Percentiles rank a stretch among this genome's conserved stretches.
phyloP scores from a whole-genome alignment of 1,140 invertebrate genomes.

The Pseudomyrmex dendroicus region DNA sequence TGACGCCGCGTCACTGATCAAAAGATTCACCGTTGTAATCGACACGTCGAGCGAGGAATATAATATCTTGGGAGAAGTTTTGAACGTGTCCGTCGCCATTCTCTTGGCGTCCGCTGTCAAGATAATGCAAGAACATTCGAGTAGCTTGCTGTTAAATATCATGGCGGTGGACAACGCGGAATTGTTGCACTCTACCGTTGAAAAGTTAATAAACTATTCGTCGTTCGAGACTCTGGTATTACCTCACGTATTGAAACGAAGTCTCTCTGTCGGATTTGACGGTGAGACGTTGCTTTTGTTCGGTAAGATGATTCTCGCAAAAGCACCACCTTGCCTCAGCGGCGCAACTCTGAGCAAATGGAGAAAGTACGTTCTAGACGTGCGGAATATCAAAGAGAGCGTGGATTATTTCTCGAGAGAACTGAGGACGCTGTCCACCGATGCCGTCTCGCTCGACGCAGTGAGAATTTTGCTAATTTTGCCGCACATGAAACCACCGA shows the following conservation, averaged over 20 bases:
- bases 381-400: slow-evolving; percentile 80
- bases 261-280: slow-evolving; percentile 86
- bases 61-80: slow-evolving; percentile 84
- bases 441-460: slow-evolving; percentile 69
- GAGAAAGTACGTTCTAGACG: slow-evolving; percentile 88
- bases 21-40: slow-evolving; percentile 84
- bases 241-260: slow-evolving; percentile 88
- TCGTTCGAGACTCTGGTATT: slow-evolving; percentile 91
- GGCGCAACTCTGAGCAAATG: slow-evolving; percentile 87
- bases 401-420: slow-evolving; percentile 67
- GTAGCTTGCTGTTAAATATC: slow-evolving; percentile 87
- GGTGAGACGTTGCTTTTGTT: slow-evolving; percentile 87
- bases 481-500: slow-evolving; percentile 77
- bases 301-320: slow-evolving; percentile 88
- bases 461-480: slow-evolving; percentile 78
- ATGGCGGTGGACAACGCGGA: slow-evolving; percentile 85
- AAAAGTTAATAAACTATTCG: slow-evolving; percentile 88
- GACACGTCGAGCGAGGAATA: slow-evolving; percentile 79
- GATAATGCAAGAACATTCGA: slow-evolving; percentile 89
- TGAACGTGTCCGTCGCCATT: slow-evolving; percentile 87
- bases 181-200: slow-evolving; percentile 88
- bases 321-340: slow-evolving; percentile 87
- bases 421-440: slow-evolving; percentile 67
- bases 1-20: slow-evolving; percentile 86
- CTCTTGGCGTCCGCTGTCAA: slow-evolving; percentile 87